A percentile compares a stretch with the other conserved stretches of the same genome.
phyloP scores from a whole-genome alignment of 53 echinoderm and acorn worm species.

The Holothuria leucospilota region DNA sequence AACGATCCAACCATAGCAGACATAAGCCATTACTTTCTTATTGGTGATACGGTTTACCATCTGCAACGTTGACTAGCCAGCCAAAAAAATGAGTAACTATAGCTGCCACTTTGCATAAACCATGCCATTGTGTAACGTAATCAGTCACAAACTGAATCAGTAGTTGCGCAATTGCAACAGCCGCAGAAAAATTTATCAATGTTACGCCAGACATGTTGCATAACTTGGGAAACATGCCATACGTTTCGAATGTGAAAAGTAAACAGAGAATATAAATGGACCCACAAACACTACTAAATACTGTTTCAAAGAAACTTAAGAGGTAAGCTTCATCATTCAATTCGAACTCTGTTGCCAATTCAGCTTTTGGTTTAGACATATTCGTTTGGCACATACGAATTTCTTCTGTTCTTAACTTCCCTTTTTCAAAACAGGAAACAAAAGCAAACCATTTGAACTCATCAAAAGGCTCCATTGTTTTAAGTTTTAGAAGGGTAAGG shows the following conservation, averaged over 20 bases:
- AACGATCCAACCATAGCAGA: constrained; percentile 25
- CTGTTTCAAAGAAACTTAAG: not conserved
- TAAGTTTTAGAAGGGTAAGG: not conserved
- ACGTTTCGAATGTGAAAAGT: constrained; percentile 24
- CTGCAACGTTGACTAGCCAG: constrained; percentile 7
- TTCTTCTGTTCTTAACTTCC: not conserved
- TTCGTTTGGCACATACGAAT: not conserved
- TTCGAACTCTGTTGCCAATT: not conserved
- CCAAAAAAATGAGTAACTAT: constrained; percentile 45
- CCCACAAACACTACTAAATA: constrained; percentile 36
- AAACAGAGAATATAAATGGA: constrained; percentile 42
- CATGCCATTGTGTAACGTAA: constrained; percentile 39
- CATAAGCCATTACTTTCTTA: not conserved
- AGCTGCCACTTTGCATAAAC: constrained; percentile 33
- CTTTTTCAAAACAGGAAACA: not conserved
- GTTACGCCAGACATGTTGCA: constrained; percentile 48
- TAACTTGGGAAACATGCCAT: constrained; percentile 30
- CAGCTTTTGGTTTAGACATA: not conserved
- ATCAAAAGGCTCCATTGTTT: not conserved
- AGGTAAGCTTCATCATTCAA: not conserved
- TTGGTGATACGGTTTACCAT: not conserved
- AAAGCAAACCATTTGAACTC: not conserved
- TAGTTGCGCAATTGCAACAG: constrained; percentile 30
- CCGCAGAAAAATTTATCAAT: constrained; percentile 48
- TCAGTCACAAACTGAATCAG: constrained; percentile 47